Evolutionary conservation across 35 echinoderm and acorn worm genomes (phyloP), one percentile per base, ranked within the genome.

Genomic region (Ophiothrix spiculata): DNA sequence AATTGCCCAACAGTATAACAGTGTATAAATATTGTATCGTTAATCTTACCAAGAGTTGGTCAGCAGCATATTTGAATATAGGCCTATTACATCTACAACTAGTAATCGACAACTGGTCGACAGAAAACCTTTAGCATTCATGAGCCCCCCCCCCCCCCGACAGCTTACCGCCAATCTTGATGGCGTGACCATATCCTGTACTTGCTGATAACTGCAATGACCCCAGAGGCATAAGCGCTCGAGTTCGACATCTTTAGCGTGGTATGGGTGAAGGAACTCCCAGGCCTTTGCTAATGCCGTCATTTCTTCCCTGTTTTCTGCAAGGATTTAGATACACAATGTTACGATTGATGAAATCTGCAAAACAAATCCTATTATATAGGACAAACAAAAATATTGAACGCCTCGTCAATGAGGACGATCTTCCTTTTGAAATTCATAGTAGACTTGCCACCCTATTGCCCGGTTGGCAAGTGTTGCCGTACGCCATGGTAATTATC

Each of bases 161-260:
- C 42, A 38, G 84, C 91, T 49, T 91, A 97, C 95, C 39, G 95
- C 86, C 36, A 93, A 81, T 4, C 82, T 60, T 1, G 69, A 49
- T 46, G 90, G 87, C 14, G 75, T 90, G 56, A 97, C 81, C 80
- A 82, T 90, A 34, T 87, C 95, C 34, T 73, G 56, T 31, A 97
- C 91, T 56, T 97, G 74, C 75, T 93, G 87, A 75, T 97, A 97
- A 38, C 91, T 97, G 80, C 95, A 97, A 28, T 84, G 91, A 40
- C 63, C 45, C 39, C 17, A 17, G 39, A 87, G 39, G 76, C 95
- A 97, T 36, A 60, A 78, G 41, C 64, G 60, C 37, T 80, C 37
- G 31, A 97, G 40, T 33, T 93, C 79, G 13, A 86, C 84, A 37
- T 97, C 88, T 4, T 39, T 56, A 32, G 35, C 42, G 78, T 97